phyloP scores from a whole-genome alignment of 2,113 vertebrate species.

The Phrynosoma platyrhinos region DNA sequence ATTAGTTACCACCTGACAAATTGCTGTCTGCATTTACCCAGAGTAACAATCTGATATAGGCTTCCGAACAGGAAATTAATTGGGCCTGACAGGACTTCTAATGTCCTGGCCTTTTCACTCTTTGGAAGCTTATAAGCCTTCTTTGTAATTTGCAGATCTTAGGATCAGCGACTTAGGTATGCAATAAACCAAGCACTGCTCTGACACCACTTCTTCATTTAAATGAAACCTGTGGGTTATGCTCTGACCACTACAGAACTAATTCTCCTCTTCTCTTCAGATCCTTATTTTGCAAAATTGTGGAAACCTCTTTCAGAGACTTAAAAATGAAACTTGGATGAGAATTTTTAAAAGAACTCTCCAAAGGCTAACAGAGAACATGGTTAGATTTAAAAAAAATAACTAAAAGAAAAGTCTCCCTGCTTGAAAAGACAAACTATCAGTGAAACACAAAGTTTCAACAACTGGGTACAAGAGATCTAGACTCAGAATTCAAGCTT shows the following conservation, averaged over 20 bases:
- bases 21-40: background rate
- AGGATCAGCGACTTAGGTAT: background rate
- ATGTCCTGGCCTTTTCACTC: background rate
- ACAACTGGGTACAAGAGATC: constrained; percentile 47
- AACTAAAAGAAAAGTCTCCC: constrained; percentile 44
- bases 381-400: constrained; percentile 35
- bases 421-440: constrained; percentile 52
- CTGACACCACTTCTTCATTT: background rate
- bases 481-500: constrained; percentile 64
- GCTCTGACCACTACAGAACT: background rate
- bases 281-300: background rate
- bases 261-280: constrained; percentile 9
- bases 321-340: background rate
- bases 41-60: background rate
- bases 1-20: background rate
- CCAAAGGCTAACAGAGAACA: constrained; percentile 28
- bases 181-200: background rate
- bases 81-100: background rate
- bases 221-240: background rate
- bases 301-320: background rate
- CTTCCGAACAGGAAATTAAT: background rate
- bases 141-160: background rate
- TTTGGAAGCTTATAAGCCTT: background rate
- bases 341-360: background rate
- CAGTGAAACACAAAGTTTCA: constrained; percentile 61